Conservation (phyloP, 2,888 invertebrate genomes). For the Patella depressa region DNA sequence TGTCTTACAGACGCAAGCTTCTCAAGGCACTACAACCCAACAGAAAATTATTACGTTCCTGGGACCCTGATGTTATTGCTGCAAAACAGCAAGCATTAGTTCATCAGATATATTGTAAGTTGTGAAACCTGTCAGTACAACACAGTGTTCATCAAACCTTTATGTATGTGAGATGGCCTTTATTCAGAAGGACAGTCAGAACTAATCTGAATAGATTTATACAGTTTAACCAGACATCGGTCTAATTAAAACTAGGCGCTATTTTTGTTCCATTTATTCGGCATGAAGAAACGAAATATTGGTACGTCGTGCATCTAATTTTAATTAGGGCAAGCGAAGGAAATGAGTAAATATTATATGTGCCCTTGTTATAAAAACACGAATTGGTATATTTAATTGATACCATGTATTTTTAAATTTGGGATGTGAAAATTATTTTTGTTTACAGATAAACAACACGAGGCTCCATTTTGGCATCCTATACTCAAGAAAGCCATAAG, state of each 20-base stretch:
- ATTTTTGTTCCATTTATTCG: too few species aligned
- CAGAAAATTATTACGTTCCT: conserved; percentile 58
- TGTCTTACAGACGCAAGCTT: conserved; percentile 56
- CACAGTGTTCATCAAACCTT: neutral
- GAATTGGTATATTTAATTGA: too few species aligned
- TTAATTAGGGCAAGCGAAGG: too few species aligned
- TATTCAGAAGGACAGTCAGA: too few species aligned
- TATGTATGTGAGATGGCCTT: neutral
- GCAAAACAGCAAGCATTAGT: conserved; percentile 62
- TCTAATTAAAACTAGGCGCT: too few species aligned
- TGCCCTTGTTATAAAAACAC: too few species aligned
- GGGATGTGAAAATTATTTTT: neutral
- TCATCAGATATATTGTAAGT: conserved; percentile 61
- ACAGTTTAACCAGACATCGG: too few species aligned
- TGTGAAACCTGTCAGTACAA: neutral
- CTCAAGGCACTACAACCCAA: conserved; percentile 56
- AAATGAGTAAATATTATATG: too few species aligned
- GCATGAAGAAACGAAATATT: too few species aligned
- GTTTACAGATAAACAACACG: conserved; percentile 55
- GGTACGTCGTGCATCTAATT: too few species aligned
- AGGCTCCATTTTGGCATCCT: conserved; percentile 63
- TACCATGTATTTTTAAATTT: too few species aligned
- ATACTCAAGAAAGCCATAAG: conserved; percentile 47
- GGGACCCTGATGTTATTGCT: conserved; percentile 65
- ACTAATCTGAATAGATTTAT: too few species aligned